Base-by-base conservation (phyloP, 2,888 invertebrate species). In the Ditula angustiorana region DNA sequence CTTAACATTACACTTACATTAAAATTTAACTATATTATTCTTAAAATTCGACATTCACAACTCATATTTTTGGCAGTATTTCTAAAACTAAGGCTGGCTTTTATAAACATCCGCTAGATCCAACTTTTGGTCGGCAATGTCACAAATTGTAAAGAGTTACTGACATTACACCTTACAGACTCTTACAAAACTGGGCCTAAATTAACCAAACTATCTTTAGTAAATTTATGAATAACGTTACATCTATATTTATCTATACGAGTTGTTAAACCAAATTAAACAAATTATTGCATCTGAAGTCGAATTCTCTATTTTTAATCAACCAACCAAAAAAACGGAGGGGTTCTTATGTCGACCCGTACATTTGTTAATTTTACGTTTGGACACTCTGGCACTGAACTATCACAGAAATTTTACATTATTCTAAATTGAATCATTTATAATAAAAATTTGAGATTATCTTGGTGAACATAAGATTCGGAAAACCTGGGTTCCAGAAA, bases 401-500 rank as follows among this genome's bases (percentile, higher is more conserved):
- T 88, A 87, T 88, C 88, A 88, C 88, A 88, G 86, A 78, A 76
- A 68, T 67, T 67, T 67, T 60, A 53, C 13, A 23, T 13, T 41
- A 28, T 50, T 30, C 50, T 23, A 21, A 21, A 49, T 47, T 23
- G 53, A 13, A 30, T 49, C 56, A 21, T 33, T 46, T 33, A 23
- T 33, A 23, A 61, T 26, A 7, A 28, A 33, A 23, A 5, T 57
- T 63, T 63, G 63, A 58, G 50, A 63, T 24, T 11, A 21, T n/a
- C 3, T 50, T 62, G 26, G 50, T 52, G 33, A 44, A 44, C 33
- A 23, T 55, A 26, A 10, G 5, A 28, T 19, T 11, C 13, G 13
- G 0, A 1, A 21, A 21, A 7, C 0, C 4, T 13, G n/a, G n/a
- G n/a, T n/a, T n/a, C n/a, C n/a, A n/a, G n/a, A n/a, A n/a, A n/a